Base-by-base conservation (phyloP, 2,797 vertebrate genomes). In the Leptodactylus fallax region DNA sequence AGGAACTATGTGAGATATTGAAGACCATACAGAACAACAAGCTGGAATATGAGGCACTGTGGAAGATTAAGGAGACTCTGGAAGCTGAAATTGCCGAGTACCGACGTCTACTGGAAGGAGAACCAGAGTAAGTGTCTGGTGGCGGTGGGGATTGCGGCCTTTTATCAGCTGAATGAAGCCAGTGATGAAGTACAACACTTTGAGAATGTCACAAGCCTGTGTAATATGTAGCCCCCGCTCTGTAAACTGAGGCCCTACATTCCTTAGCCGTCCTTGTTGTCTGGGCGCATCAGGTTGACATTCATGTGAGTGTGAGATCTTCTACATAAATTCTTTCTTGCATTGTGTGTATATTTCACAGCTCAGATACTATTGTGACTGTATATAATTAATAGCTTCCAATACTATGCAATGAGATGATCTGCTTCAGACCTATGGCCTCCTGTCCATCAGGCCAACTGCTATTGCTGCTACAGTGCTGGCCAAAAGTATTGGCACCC, bases 41-140 rank as follows among this genome's bases (percentile, higher is more conserved):
- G 90, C 95, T 94, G 2, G 94, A 95, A 91, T 96, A 96, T 6
- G 95, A 93, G 93, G 95, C 95, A 91, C 95, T 97, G 81, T 94
- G 96, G 84, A 95, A 93, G 91, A 95, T 97, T 93, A 96, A 95
- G 89, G 95, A 95, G 94, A 96, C 94, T 91, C 94, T 95, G 93
- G 94, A 96, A 91, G 95, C 96, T 94, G 96, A 96, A 94, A 95
- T 95, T 21, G 93, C 94, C 79, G 97, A 95, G 90, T 95, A 96
- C 92, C 95, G 96, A 91, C 94, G 96, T 77, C 91, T 95, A 90
- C 95, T 96, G 92, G 95, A 95, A 81, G 95, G 95, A 90, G 96
- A 65, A 86, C 93, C 96, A 79, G 89, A 90, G 87, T 89, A 65
- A 86, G 87, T 85, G 36, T 36, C 16, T 25, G 17, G 58, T 78